Evolutionary conservation across 2,888 invertebrate genomes (phyloP).

Genomic region (Blera fallax): DNA sequence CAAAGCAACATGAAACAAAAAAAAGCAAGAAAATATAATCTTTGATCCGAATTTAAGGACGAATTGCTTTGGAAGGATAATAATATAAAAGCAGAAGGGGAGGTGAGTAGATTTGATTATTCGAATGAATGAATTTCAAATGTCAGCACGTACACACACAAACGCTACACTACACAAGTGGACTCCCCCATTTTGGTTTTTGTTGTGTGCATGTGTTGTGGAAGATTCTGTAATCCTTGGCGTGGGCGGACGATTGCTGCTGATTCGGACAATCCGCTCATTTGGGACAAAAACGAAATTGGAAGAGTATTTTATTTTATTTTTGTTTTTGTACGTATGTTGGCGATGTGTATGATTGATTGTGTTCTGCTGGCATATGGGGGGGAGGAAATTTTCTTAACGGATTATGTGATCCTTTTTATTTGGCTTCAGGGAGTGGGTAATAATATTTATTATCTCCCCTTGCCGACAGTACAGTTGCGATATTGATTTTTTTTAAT

Average conservation of each 20-base stretch:
- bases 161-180: background rate
- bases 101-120: background rate
- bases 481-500: background rate
- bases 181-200: too few relatives aligned
- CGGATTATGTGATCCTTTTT: constrained; percentile 15
- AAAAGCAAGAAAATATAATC: background rate
- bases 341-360: constrained; percentile 27
- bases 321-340: too few relatives aligned
- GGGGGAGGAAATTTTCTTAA: background rate
- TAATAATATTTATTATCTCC: background rate
- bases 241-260: constrained; percentile 14
- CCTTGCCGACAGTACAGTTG: background rate
- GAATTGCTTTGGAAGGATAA: background rate
- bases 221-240: background rate
- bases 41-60: background rate
- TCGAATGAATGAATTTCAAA: constrained; percentile 9
- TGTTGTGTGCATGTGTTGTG: background rate
- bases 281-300: constrained; percentile 12
- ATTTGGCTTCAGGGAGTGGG: background rate
- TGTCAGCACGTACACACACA: background rate
- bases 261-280: constrained; percentile 17
- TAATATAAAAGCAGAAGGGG: background rate
- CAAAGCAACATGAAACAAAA: background rate
- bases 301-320: background rate
- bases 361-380: background rate